These are phyloP conservation scores for Anthopleura sola DNA, from an alignment of 64 coral and sea anemone genomes.

Conservation along the genomic window DNA sequence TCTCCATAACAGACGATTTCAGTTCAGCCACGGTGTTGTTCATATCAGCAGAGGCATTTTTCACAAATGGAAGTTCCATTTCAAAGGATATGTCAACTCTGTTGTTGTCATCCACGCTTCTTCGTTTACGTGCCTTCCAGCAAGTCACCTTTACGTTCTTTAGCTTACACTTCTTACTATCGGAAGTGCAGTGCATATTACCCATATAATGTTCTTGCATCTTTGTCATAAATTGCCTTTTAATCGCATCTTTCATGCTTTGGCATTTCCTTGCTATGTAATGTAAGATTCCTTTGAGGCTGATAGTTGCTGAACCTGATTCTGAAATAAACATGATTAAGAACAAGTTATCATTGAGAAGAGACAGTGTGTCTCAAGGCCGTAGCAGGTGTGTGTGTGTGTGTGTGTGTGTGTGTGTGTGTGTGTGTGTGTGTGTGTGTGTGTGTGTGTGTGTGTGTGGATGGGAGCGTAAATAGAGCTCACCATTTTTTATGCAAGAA, in stretches of 20 bases:
- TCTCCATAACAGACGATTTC: neutral
- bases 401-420: too few relatives aligned
- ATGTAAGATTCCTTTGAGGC: neutral
- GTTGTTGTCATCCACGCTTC: neutral
- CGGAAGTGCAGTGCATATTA: neutral
- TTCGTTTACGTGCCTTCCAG: neutral
- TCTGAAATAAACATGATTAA: neutral
- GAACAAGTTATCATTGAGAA: neutral
- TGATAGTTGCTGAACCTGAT: neutral
- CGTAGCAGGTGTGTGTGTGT: too few relatives aligned
- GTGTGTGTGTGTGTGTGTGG: too few relatives aligned
- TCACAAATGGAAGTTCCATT: neutral
- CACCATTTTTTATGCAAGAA: too few relatives aligned
- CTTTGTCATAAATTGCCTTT: neutral
- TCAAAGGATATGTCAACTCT: neutral
- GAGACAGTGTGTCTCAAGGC: too few relatives aligned
- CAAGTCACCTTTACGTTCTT: neutral
- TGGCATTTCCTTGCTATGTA: neutral
- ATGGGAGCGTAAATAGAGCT: too few relatives aligned
- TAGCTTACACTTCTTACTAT: neutral
- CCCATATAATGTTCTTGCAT: neutral
- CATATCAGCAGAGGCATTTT: neutral
- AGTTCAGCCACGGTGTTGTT: neutral
- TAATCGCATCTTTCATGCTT: neutral
- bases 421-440: too few relatives aligned